phyloP scores from a whole-genome alignment of 2,113 vertebrate genomes.

The Cervus canadensis region DNA sequence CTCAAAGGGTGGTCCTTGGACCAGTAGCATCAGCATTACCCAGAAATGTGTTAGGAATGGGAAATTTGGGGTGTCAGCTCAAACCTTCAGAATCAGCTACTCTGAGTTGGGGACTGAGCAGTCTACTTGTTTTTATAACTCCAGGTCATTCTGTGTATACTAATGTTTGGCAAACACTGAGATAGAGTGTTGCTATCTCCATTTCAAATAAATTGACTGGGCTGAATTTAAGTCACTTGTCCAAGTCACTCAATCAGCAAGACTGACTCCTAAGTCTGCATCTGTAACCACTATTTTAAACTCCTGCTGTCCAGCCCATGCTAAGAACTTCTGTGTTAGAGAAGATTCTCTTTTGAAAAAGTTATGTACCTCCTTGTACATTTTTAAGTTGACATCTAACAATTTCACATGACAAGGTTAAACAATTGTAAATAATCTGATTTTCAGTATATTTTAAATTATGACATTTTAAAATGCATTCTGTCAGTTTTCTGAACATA shows the following conservation, averaged over 20 bases:
- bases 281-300: neutral
- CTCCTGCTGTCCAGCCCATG: neutral
- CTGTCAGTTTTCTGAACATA: neutral
- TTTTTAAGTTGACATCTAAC: neutral
- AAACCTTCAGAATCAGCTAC: neutral
- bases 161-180: neutral
- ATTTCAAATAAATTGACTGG: neutral
- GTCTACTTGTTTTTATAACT: neutral
- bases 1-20: neutral
- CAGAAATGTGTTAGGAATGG: neutral
- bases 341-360: neutral
- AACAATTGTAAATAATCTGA: neutral
- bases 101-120: neutral
- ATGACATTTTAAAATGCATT: neutral
- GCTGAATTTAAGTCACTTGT: neutral
- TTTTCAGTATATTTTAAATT: neutral
- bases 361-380: neutral
- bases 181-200: neutral
- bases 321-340: neutral
- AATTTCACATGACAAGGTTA: neutral
- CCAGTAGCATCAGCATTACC: neutral
- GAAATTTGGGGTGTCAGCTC: neutral
- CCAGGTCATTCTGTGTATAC: neutral
- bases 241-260: neutral
- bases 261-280: neutral